phyloP scores from a whole-genome alignment of 2,888 invertebrate genomes.

The Pollenia angustigena region DNA sequence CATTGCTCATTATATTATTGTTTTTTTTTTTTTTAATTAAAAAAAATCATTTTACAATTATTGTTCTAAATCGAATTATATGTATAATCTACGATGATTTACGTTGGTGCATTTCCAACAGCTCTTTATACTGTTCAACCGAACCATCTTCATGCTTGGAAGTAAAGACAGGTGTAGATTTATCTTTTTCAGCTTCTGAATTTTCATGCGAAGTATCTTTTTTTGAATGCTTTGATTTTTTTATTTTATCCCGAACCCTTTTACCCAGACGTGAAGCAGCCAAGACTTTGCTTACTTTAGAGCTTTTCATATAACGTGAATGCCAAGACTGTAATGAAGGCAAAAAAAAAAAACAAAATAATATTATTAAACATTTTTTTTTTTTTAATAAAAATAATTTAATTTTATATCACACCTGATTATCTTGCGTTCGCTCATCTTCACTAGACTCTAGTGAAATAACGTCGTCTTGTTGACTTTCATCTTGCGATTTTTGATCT shows the following conservation, averaged over 20 bases:
- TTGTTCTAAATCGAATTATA: not conserved
- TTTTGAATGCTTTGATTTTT: conserved; percentile 82
- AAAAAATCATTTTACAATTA: not conserved
- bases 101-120: conserved; percentile 80
- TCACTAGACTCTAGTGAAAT: conserved; percentile 81
- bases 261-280: conserved; percentile 86
- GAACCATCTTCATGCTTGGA: conserved; percentile 85
- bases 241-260: conserved; percentile 87
- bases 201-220: conserved; percentile 74
- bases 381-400: not conserved
- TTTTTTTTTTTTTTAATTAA: too few species aligned
- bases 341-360: conserved; percentile 16
- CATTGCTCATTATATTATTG: not conserved
- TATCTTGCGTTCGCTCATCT: conserved; percentile 76
- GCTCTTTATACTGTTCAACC: conserved; percentile 86
- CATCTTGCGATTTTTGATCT: conserved; percentile 71
- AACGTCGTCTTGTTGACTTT: conserved; percentile 77
- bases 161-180: conserved; percentile 74
- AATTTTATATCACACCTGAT: conserved; percentile 75
- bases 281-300: conserved; percentile 86
- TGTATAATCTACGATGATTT: conserved; percentile 74
- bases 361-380: not conserved
- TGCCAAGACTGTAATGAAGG: conserved; percentile 85
- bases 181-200: conserved; percentile 71
- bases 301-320: conserved; percentile 86